These are phyloP conservation scores for Zosterops borbonicus DNA, from an alignment of 2,113 vertebrate species.

Conservation along the genomic window DNA sequence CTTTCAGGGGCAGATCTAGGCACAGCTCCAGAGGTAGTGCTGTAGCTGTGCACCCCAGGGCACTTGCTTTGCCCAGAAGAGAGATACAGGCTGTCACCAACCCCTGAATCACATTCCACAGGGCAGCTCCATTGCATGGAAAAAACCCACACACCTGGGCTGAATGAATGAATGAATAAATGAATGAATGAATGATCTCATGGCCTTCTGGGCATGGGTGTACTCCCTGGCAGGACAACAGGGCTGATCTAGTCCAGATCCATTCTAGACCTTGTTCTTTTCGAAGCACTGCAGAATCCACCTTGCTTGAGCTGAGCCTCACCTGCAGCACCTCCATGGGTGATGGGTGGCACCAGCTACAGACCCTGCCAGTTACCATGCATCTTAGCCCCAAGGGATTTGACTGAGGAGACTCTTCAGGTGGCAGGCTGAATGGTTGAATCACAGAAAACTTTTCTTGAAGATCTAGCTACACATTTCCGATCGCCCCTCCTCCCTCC, in stretches of 20 bases:
- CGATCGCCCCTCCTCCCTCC: rapidly evolving
- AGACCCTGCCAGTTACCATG: neutral
- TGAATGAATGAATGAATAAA: neutral
- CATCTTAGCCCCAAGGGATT: neutral
- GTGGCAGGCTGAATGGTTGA: neutral
- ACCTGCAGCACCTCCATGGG: neutral
- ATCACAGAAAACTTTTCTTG: neutral
- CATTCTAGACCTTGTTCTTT: neutral
- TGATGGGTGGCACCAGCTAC: neutral
- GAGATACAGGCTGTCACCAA: neutral
- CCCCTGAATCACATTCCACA: neutral
- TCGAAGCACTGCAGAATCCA: neutral
- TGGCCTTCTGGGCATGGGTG: neutral
- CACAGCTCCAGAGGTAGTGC: neutral
- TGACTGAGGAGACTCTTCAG: neutral
- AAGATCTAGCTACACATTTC: neutral
- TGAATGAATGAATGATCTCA: neutral
- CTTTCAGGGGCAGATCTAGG: neutral
- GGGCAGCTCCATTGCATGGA: neutral
- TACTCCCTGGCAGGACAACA: neutral
- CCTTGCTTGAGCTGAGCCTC: neutral
- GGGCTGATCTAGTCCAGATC: neutral
- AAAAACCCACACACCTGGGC: neutral
- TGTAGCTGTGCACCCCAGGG: neutral
- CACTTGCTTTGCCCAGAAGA: neutral